Evolutionary conservation across 2,797 vertebrate genomes (phyloP), one percentile per base, ranked within the genome.

Genomic region (Gallirallus australis): DNA sequence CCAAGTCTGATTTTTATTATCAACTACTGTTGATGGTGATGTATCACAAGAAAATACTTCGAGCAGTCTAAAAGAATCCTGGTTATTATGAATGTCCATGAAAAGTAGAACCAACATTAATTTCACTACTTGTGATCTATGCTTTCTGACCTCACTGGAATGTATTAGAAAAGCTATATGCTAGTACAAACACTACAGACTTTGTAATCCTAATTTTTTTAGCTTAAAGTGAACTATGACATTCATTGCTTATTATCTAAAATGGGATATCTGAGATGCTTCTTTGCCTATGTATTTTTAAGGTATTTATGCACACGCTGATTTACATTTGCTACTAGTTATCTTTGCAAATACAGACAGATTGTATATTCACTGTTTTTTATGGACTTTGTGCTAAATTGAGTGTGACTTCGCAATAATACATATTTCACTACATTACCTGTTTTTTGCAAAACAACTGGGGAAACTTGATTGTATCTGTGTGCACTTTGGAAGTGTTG

Each of bases 1-100:
- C 78, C 79, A 94, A 91, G 86, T 60, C 77, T 79, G 94, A 72
- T 89, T 97, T 96, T 96, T 96, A 90, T 96, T 95, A 96, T 96
- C 81, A 87, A 25, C 56, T 89, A 27, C 45, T 86, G 42, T 52
- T 91, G 82, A 52, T 63, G 42, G 24, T 85, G 53, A 89, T 94
- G 69, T 66, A 75, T 72, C 76, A 78, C 7, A 56, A 81, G 60
- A 92, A 94, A 96, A 93, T 80, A 19, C 90, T 96, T 92, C 92
- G 39, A 83, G 39, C n/a, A 19, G 70, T 93, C 54, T 84, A 24
- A 39, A 93, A 95, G 96, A 88, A 48, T 76, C 33, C 15, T 65
- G 11, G n/a, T 96, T 89, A 78, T 77, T 93, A 83, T 66, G 12
- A 48, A 87, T 61, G 86, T 83, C 63, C 25, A 40, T 66, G 39